Percentiles rank a stretch among this genome's conserved stretches.
These are phyloP conservation scores for Porites australiensis DNA, from an alignment of 64 coral and sea anemone genomes.

Conservation along the genomic window DNA sequence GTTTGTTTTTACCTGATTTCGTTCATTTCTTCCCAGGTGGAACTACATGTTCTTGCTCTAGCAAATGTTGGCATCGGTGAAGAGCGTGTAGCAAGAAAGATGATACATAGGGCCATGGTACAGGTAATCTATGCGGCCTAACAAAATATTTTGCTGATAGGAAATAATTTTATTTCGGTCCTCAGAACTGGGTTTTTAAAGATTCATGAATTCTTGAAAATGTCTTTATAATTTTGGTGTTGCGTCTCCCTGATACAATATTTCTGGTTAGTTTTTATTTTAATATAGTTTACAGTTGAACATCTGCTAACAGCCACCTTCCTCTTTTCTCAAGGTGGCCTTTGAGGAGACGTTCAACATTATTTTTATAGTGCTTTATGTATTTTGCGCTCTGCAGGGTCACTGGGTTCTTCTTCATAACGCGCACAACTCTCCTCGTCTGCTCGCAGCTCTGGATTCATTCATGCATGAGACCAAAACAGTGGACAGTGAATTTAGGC, in stretches of 20 bases:
- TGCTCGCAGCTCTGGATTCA: constrained; percentile 84
- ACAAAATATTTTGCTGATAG: too few species aligned
- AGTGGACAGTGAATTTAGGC: constrained; percentile 88
- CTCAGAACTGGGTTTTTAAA: too few species aligned
- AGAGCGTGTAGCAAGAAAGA: constrained; percentile 85
- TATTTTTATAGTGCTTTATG: too few species aligned
- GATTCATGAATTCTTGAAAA: too few species aligned
- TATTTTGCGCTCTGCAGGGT: constrained; percentile 61
- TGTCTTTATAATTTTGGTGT: too few species aligned
- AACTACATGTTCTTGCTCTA: constrained; percentile 81
- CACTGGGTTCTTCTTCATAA: constrained; percentile 96
- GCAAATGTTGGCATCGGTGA: constrained; percentile 72
- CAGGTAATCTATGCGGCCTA: constrained; percentile 65
- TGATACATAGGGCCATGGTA: constrained; percentile 92
- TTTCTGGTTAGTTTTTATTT: too few species aligned
- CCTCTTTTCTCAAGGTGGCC: too few species aligned
- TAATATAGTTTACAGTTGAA: too few species aligned
- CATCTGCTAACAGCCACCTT: too few species aligned
- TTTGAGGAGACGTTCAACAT: too few species aligned
- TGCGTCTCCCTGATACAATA: too few species aligned
- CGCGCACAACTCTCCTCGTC: constrained; percentile 87
- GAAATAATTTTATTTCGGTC: too few species aligned
- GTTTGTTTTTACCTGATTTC: neutral
- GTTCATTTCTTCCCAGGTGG: constrained; percentile 60
- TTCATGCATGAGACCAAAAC: constrained; percentile 90